phyloP scores from a whole-genome alignment of 1,140 invertebrate species.

The Bactericera cockerelli region DNA sequence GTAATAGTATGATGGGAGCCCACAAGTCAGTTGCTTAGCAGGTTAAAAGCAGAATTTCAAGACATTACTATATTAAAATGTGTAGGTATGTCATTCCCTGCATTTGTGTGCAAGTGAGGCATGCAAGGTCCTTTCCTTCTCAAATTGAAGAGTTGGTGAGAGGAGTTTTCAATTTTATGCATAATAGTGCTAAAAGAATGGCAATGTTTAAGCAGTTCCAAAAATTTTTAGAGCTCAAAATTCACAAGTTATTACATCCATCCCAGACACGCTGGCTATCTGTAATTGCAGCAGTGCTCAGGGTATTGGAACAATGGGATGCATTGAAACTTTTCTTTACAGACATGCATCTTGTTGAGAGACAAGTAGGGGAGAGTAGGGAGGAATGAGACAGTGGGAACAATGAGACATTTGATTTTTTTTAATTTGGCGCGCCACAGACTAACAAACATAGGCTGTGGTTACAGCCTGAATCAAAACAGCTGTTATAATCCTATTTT shows the following conservation, averaged over 20 bases:
- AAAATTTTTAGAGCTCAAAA: slow-evolving; percentile 24
- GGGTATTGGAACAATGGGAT: slow-evolving; percentile 26
- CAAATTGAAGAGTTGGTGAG: slow-evolving; percentile 24
- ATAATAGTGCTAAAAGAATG: slow-evolving; percentile 16
- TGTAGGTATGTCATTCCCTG: slow-evolving; percentile 28
- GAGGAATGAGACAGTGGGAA: too few relatives aligned
- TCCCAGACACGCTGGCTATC: slow-evolving; percentile 29
- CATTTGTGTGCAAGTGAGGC: slow-evolving; percentile 27
- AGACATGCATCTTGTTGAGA: slow-evolving; percentile 22
- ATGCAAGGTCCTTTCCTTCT: slow-evolving; percentile 26
- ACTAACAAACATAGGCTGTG: too few relatives aligned
- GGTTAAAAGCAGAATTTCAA: slow-evolving; percentile 22
- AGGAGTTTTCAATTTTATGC: slow-evolving; percentile 18
- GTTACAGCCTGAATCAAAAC: too few relatives aligned
- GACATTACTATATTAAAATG: slow-evolving; percentile 28
- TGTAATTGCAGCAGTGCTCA: slow-evolving; percentile 26
- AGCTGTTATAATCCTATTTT: too few relatives aligned
- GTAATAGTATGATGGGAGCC: slow-evolving; percentile 27
- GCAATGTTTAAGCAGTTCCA: slow-evolving; percentile 27
- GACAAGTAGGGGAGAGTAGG: too few relatives aligned
- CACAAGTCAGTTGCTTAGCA: slow-evolving; percentile 26
- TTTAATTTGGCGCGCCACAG: too few relatives aligned
- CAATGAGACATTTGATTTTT: too few relatives aligned
- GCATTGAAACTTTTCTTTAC: slow-evolving; percentile 26
- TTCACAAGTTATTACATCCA: too few relatives aligned